Conservation (phyloP, 2,113 vertebrate genomes). For the Condylura cristata region DNA sequence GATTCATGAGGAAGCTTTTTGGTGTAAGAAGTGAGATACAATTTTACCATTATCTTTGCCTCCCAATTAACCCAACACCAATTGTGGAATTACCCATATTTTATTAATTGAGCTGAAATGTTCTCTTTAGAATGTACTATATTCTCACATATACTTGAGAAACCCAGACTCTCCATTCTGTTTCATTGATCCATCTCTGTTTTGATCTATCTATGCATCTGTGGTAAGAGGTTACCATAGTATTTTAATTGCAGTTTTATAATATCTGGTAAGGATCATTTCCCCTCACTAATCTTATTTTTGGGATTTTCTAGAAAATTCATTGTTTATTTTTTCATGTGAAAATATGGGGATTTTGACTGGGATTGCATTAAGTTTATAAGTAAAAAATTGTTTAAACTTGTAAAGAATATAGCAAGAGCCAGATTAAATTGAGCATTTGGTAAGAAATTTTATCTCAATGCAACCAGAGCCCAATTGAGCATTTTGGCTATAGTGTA, state of each 20-base stretch:
- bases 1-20: background rate
- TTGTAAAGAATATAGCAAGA: background rate
- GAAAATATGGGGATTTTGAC: background rate
- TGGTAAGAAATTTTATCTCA: background rate
- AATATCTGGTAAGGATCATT: background rate
- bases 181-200: background rate
- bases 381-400: background rate
- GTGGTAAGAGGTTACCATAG: background rate
- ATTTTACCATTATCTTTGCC: background rate
- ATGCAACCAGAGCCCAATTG: background rate
- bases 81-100: background rate
- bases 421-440: background rate
- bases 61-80: background rate
- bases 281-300: background rate
- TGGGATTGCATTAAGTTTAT: background rate
- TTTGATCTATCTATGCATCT: background rate
- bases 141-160: background rate
- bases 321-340: background rate
- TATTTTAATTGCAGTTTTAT: background rate
- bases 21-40: background rate
- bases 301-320: background rate
- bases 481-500: background rate
- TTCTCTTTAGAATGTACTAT: background rate
- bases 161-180: background rate
- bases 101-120: constrained; percentile 3